phyloP scores from a whole-genome alignment of 2,797 vertebrate species.

The Hyperoplus immaculatus region DNA sequence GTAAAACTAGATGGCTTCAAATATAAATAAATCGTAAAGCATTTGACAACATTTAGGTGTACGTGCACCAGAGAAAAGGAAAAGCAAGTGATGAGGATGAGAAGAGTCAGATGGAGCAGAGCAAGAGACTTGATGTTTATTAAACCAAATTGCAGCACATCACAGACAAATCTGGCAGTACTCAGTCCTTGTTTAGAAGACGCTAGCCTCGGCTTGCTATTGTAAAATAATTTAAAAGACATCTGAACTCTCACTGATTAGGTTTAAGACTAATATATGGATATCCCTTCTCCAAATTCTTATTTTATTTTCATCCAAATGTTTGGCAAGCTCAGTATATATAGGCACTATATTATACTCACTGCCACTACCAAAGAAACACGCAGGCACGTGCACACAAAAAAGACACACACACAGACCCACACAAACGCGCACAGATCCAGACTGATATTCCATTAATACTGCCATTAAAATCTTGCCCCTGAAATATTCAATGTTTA shows the following conservation, averaged over 20 bases:
- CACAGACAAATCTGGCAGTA: conserved; percentile 86
- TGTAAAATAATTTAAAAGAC: conserved; percentile 90
- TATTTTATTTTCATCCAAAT: conserved; percentile 55
- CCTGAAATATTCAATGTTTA: conserved; percentile 3
- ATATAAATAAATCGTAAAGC: conserved; percentile 12
- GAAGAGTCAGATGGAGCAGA: conserved; percentile 51
- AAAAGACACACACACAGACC: conserved; percentile 10
- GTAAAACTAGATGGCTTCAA: not conserved
- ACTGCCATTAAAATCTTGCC: conserved; percentile 29
- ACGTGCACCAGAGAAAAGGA: conserved; percentile 14
- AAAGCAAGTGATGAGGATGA: conserved; percentile 31
- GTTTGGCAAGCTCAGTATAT: conserved; percentile 48
- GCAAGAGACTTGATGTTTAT: conserved; percentile 84
- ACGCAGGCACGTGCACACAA: conserved; percentile 27
- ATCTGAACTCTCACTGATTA: conserved; percentile 88
- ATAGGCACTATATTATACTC: conserved; percentile 32
- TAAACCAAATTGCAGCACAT: conserved; percentile 88
- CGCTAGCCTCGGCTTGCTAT: conserved; percentile 87
- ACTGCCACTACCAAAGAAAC: conserved; percentile 5
- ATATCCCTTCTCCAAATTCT: conserved; percentile 48
- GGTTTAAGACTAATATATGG: conserved; percentile 75
- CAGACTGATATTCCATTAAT: conserved; percentile 22
- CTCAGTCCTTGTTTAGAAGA: conserved; percentile 81
- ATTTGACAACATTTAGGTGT: conserved; percentile 11
- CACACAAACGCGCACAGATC: conserved; percentile 14